Base-by-base conservation (phyloP, 2,888 invertebrate species). In the Noctuana brunneofusca region DNA sequence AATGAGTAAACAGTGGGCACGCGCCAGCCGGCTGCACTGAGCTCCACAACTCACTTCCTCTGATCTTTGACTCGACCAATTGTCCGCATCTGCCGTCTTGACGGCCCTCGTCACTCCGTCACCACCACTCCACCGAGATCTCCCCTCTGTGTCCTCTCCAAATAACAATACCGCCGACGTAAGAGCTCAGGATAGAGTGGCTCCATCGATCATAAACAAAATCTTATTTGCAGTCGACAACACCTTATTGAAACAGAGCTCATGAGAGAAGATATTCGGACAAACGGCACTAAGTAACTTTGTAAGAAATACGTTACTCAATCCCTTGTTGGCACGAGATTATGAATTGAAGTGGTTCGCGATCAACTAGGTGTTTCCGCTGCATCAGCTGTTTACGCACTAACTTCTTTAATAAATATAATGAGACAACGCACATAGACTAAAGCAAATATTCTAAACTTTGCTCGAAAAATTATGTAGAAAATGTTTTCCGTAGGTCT, bases 301-400 rank as follows among this genome's bases (percentile, higher is more conserved):
- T 80, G 86, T 84, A 84, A 88, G 87, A 83, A 83, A 80, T 80
- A 79, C 83, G 82, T 88, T 88, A 89, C 84, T 86, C 87, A 89
- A 90, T 88, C 85, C 81, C 77, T 79, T 87, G 87, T 86, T 86
- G 87, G 87, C 83, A 86, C 82, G 84, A 87, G 87, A 86, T 86
- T 87, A 88, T 87, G 86, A 87, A 84, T 85, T 87, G 87, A 86
- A 89, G 88, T 89, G 89, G 88, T 89, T 87, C 84, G 89, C 85
- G 87, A 88, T 88, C 87, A 90, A 89, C 88, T 83, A 86, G 87
- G 79, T 78, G 84, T 80, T 89, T 90, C 90, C 90, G 90, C 78
- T 80, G 75, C 72, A 69, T 84, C 86, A 86, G 86, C 86, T 87
- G 88, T 85, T 86, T 77, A 74, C 69, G 49, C 58, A 46, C 53